Evolutionary conservation across 2,888 invertebrate genomes (phyloP).

Genomic region (Rugalucina vietnamica): DNA sequence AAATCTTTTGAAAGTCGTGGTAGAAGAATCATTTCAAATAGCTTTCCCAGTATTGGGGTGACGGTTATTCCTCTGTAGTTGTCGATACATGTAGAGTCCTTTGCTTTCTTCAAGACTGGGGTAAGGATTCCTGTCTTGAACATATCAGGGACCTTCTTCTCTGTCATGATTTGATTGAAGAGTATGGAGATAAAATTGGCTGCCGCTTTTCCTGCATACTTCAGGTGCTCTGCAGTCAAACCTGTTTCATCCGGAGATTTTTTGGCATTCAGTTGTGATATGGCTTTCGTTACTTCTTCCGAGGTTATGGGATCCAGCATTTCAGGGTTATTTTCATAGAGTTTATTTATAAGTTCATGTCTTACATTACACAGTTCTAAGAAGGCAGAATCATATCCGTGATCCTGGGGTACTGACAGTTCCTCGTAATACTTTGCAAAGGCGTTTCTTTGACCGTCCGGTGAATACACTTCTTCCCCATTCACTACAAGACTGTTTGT

Average conservation of each 20-base stretch:
- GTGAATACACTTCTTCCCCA: not conserved
- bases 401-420: not conserved
- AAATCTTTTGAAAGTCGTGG: not conserved
- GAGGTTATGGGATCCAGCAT: not conserved
- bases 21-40: not conserved
- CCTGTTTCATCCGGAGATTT: conserved; percentile 1
- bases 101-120: not conserved
- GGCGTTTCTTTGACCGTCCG: not conserved
- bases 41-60: not conserved
- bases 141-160: not conserved
- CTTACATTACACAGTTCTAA: not conserved
- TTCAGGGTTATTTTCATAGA: not conserved
- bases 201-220: not conserved
- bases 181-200: not conserved
- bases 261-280: not conserved
- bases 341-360: not conserved
- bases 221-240: not conserved
- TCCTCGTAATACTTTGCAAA: not conserved
- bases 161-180: not conserved
- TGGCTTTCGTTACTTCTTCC: not conserved
- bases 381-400: not conserved
- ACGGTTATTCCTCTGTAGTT: not conserved
- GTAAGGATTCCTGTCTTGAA: conserved; percentile 3
- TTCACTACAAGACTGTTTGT: not conserved
- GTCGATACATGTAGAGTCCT: not conserved